phyloP scores from a whole-genome alignment of 92 coral and sea anemone genomes.

The Heliopora coerulea region DNA sequence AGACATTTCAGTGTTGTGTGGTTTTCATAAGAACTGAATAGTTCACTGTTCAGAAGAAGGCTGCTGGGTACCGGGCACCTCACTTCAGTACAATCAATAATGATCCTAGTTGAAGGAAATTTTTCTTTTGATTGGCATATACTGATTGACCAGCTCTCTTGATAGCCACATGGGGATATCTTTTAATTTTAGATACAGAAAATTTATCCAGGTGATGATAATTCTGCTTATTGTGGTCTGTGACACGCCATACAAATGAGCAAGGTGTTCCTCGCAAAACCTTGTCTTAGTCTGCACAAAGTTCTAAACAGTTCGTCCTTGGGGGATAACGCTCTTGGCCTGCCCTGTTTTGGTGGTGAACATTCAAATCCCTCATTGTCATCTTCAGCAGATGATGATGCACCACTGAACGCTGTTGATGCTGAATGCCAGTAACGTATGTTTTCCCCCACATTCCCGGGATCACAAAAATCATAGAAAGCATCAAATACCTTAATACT shows the following conservation, averaged over 20 bases:
- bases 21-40: slow-evolving; percentile 40
- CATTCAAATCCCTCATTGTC: too few relatives aligned
- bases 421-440: too few relatives aligned
- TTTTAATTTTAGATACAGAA: slow-evolving; percentile 46
- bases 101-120: slow-evolving; percentile 50
- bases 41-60: slow-evolving; percentile 30
- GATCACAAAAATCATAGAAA: too few relatives aligned
- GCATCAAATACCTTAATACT: too few relatives aligned
- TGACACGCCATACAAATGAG: slow-evolving; percentile 40
- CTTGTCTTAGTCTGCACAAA: too few relatives aligned
- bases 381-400: too few relatives aligned
- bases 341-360: too few relatives aligned
- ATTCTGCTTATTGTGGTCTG: slow-evolving; percentile 48
- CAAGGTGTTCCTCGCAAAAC: too few relatives aligned
- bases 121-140: slow-evolving; percentile 48
- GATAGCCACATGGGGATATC: slow-evolving; percentile 55
- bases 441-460: too few relatives aligned
- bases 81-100: slow-evolving; percentile 49
- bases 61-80: slow-evolving; percentile 42
- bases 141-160: slow-evolving; percentile 29
- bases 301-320: too few relatives aligned
- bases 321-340: too few relatives aligned
- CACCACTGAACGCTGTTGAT: too few relatives aligned
- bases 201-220: slow-evolving; percentile 58
- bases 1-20: slow-evolving; percentile 54